A percentile compares a stretch with the other conserved stretches of the same genome.
These are phyloP conservation scores for Porites lutea DNA, from an alignment of 64 coral and sea anemone genomes.

Conservation along the genomic window DNA sequence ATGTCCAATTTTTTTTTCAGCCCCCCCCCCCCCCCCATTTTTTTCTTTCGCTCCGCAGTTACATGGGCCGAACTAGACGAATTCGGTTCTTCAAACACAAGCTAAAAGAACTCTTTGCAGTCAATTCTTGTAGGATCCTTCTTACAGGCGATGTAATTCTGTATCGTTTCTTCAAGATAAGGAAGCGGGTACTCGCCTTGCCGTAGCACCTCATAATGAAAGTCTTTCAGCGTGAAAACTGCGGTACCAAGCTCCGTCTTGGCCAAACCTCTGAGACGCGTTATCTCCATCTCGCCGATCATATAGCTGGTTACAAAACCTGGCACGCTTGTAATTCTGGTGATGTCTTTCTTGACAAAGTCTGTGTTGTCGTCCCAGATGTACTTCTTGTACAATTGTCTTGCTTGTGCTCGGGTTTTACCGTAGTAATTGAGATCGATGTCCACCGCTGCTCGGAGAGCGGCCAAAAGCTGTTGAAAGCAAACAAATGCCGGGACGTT, in stretches of 20 bases:
- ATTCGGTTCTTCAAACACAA: not conserved
- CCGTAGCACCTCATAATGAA: constrained; percentile 27
- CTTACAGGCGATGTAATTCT: constrained; percentile 5
- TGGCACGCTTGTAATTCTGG: not conserved
- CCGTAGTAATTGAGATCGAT: constrained; percentile 19
- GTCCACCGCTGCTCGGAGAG: constrained; percentile 24
- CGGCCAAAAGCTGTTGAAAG: constrained; percentile 11
- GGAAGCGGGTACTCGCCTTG: constrained; percentile 23
- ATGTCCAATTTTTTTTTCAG: no score
- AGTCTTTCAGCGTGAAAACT: constrained; percentile 18
- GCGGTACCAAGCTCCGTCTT: not conserved
- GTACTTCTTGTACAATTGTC: not conserved
- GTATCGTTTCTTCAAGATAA: constrained; percentile 19
- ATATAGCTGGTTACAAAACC: constrained; percentile 22
- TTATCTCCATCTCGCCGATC: constrained; percentile 27
- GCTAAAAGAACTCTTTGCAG: constrained; percentile 20
- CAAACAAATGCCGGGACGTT: not conserved
- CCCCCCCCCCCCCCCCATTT: no score
- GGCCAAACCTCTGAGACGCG: not conserved
- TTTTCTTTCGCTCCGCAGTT: no score
- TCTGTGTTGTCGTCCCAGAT: not conserved
- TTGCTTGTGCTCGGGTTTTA: not conserved
- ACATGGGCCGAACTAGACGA: no score
- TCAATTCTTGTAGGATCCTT: not conserved
- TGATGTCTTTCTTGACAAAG: not conserved